phyloP scores from a whole-genome alignment of 2,888 invertebrate genomes.

The Drosophila borealis region DNA sequence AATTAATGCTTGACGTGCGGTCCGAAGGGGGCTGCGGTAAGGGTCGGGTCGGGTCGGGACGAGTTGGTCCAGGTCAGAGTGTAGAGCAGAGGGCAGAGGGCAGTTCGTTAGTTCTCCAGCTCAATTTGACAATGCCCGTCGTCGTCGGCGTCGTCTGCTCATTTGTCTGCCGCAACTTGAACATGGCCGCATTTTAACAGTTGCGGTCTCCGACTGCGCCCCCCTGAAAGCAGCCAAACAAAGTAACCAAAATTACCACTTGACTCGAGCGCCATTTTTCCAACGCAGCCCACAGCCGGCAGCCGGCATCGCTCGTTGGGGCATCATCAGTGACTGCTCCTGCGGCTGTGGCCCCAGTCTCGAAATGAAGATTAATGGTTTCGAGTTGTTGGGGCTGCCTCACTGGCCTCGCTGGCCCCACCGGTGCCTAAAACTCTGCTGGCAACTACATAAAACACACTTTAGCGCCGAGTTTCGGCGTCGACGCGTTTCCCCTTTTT shows the following conservation, averaged over 20 bases:
- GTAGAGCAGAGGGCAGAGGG: constrained; percentile 7
- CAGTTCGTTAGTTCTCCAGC: constrained; percentile 26
- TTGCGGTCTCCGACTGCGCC: constrained; percentile 44
- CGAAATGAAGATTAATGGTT: constrained; percentile 83
- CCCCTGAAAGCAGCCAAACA: constrained; percentile 47
- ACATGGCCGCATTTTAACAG: constrained; percentile 76
- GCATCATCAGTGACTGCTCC: constrained; percentile 45
- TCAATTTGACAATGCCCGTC: constrained; percentile 68
- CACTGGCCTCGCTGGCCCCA: constrained; percentile 1
- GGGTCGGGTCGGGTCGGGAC: constrained; percentile 2
- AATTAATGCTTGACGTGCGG: constrained; percentile 76
- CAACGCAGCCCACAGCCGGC: constrained; percentile 47
- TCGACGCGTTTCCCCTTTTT: constrained; percentile 42
- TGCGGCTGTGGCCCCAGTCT: constrained; percentile 22
- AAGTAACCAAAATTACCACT: constrained; percentile 79
- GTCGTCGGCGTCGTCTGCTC: constrained; percentile 51
- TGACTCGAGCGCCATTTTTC: constrained; percentile 70
- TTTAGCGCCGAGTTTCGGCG: constrained; percentile 47
- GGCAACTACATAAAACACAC: constrained; percentile 75
- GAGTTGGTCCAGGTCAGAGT: constrained; percentile 8
- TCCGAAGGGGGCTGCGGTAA: constrained; percentile 9
- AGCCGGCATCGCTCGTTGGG: constrained; percentile 45
- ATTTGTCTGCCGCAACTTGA: constrained; percentile 73
- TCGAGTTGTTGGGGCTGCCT: constrained; percentile 53
- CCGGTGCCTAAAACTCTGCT: constrained; percentile 65